Evolutionary conservation across 2,113 vertebrate genomes (phyloP), one percentile per base, ranked within the genome.

Genomic region (Coryphaenoides rupestris): DNA sequence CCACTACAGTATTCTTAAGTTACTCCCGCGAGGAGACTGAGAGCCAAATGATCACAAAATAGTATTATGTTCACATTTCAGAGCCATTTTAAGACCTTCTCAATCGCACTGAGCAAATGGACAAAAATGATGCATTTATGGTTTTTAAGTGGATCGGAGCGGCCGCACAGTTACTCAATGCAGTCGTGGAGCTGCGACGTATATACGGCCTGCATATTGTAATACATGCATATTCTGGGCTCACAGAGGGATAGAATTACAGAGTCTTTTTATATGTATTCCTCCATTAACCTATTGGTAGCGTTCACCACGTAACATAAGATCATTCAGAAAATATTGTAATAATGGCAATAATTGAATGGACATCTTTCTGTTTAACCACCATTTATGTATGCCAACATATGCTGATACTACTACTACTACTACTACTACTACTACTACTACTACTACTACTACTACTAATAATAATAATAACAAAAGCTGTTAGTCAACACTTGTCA

Each of bases 1-100:
- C 92, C 78, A 83, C 88, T 74, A 87, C 80, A 82, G 79, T 83
- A 90, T 84, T 88, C 82, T 90, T 85, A 87, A 90, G 87, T 90
- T 92, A 89, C 89, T 85, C 60, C 69, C 76, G 66, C 77, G 76
- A 74, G 66, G 68, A 58, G 21, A 78, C 78, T 40, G 62, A 62
- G 54, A 60, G 73, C 69, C 60, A 73, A 81, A 79, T 76, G 80
- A 78, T 85, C 63, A 68, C 69, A 66, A 75, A 82, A 76, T 83
- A 83, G 73, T 84, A 83, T 84, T 85, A 83, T 71, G 64, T 64
- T 82, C 78, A 78, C 60, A 69, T 82, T 84, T 77, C 82, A 82
- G 65, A 17, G 63, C 58, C 73, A 74, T 84, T 83, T 81, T 73
- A 76, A 66, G 2, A 47, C 53, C 16, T 55, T 70, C 62, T 73